A percentile compares a stretch with the other conserved stretches of the same genome.
phyloP scores from a whole-genome alignment of 2,797 vertebrate genomes.

The Artibeus jamaicensis region DNA sequence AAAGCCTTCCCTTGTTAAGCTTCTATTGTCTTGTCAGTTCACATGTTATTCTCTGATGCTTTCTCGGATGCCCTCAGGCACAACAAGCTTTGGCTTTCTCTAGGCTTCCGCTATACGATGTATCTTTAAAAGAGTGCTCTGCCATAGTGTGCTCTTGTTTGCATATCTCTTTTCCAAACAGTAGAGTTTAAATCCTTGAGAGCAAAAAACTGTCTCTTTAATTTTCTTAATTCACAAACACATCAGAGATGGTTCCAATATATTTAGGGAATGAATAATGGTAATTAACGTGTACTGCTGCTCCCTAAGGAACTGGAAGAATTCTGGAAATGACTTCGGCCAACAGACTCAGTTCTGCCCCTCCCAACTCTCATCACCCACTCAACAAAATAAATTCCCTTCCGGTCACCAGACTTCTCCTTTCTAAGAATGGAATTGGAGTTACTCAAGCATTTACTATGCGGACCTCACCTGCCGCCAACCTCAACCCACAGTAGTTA shows the following conservation, averaged over 20 bases:
- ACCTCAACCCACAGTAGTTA: neutral
- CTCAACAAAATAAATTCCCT: neutral
- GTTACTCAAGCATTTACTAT: neutral
- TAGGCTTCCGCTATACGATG: neutral
- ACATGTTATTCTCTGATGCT: neutral
- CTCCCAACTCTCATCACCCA: neutral
- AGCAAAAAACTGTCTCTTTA: neutral
- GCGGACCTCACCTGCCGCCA: neutral
- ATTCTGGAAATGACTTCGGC: neutral
- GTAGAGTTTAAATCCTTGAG: neutral
- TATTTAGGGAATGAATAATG: neutral
- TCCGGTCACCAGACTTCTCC: neutral
- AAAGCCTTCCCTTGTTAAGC: neutral
- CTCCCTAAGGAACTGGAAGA: neutral
- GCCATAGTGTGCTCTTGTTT: neutral
- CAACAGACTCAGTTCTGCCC: neutral
- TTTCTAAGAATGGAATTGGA: neutral
- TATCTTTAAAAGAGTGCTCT: neutral
- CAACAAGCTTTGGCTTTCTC: neutral
- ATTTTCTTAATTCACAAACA: neutral
- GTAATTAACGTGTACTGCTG: neutral
- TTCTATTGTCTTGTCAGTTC: neutral
- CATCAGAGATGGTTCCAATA: neutral
- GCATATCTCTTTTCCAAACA: neutral
- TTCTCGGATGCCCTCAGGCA: neutral